Percentiles rank a stretch among this genome's conserved stretches.
These are phyloP conservation scores for Microcebus tavaratra DNA, from an alignment of 2,113 vertebrate genomes.

Conservation along the genomic window DNA sequence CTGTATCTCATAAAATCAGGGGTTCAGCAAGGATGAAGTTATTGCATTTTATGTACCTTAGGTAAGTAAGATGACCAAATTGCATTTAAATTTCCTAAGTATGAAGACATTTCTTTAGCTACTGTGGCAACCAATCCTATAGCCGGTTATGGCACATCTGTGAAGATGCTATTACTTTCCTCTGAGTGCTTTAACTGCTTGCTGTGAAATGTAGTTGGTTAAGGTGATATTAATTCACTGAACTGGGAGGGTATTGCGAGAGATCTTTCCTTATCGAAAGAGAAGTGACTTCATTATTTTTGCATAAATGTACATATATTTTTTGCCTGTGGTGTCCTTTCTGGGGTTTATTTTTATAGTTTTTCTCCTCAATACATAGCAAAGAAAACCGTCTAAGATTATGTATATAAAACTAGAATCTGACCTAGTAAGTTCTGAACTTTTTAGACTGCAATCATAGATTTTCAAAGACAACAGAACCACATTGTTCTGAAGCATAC, in stretches of 20 bases:
- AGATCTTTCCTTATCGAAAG: not conserved
- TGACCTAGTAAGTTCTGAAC: not conserved
- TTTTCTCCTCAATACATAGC: not conserved
- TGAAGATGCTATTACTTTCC: not conserved
- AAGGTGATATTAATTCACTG: not conserved
- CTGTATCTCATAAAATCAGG: not conserved
- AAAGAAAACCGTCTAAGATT: not conserved
- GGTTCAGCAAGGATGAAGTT: not conserved
- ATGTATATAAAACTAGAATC: not conserved
- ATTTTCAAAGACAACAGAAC: not conserved
- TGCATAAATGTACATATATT: not conserved
- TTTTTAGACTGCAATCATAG: not conserved
- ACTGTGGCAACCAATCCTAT: not conserved
- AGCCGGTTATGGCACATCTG: not conserved
- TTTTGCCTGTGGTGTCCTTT: not conserved
- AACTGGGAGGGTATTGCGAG: not conserved
- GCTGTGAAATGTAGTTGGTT: not conserved
- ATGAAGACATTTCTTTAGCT: not conserved
- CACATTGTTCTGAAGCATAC: not conserved
- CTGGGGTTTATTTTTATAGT: not conserved
- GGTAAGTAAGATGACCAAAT: not conserved
- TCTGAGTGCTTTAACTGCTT: not conserved
- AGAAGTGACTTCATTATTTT: not conserved
- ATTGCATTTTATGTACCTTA: not conserved
- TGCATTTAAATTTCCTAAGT: not conserved